Evolutionary conservation across 2,888 invertebrate genomes (phyloP).

Genomic region (Agrypnus murinus): DNA sequence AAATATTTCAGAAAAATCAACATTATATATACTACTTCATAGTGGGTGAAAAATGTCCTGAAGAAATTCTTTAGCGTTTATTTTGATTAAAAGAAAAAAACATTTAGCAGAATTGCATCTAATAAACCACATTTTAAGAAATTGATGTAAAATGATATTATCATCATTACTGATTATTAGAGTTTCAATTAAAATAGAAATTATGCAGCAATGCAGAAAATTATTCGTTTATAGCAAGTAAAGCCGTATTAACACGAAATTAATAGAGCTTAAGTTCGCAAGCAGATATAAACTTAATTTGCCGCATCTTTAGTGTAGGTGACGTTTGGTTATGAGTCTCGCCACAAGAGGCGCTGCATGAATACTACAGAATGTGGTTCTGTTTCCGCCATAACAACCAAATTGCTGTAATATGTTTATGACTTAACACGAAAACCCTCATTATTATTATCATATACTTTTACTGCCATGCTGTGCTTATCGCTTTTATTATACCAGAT

Average conservation of each 20-base stretch:
- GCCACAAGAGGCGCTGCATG: slow-evolving; percentile 56
- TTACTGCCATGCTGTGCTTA: slow-evolving; percentile 13
- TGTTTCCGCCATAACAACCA: slow-evolving; percentile 48
- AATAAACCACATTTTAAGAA: too few species aligned
- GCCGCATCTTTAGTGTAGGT: slow-evolving; percentile 61
- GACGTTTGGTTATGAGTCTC: slow-evolving; percentile 57
- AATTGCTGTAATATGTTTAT: slow-evolving; percentile 47
- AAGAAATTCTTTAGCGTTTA: not conserved
- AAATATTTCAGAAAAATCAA: slow-evolving; percentile 46
- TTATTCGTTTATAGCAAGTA: slow-evolving; percentile 39
- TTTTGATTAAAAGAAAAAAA: not conserved
- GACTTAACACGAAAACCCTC: slow-evolving; percentile 38
- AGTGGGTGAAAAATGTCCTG: not conserved
- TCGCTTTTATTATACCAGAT: not conserved
- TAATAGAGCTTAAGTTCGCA: slow-evolving; percentile 58
- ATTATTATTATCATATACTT: slow-evolving; percentile 38
- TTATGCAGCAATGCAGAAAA: slow-evolving; percentile 27
- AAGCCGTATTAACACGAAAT: slow-evolving; percentile 56
- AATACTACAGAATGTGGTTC: slow-evolving; percentile 56
- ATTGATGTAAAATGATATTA: too few species aligned
- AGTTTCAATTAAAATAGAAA: not conserved
- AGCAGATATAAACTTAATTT: slow-evolving; percentile 60
- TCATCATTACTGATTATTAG: too few species aligned
- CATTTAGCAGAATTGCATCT: not conserved
- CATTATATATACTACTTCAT: slow-evolving; percentile 17